A percentile compares a stretch with the other conserved stretches of the same genome.
These are phyloP conservation scores for Bolborhynchus lineola DNA, from an alignment of 2,113 vertebrate species.

Conservation along the genomic window DNA sequence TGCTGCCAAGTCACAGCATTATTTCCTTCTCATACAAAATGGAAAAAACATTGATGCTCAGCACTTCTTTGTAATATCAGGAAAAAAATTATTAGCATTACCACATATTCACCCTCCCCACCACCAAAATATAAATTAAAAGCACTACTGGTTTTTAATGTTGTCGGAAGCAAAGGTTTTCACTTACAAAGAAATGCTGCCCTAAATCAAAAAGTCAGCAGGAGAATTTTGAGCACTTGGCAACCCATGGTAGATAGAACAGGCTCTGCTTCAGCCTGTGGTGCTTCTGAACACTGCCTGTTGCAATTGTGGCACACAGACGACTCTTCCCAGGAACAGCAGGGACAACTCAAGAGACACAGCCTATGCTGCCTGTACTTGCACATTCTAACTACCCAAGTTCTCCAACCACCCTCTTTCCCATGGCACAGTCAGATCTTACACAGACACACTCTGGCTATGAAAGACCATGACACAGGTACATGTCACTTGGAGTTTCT, in stretches of 20 bases:
- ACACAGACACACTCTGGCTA: neutral
- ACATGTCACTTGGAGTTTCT: neutral
- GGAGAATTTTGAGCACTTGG: neutral
- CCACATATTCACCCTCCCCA: neutral
- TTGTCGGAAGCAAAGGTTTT: neutral
- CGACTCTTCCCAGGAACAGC: neutral
- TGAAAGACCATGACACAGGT: neutral
- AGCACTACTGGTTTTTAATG: neutral
- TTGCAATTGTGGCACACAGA: neutral
- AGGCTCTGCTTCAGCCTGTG: neutral
- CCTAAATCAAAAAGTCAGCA: neutral
- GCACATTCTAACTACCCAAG: accelerated
- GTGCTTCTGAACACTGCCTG: neutral
- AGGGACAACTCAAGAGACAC: neutral
- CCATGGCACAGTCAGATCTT: neutral
- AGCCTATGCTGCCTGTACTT: neutral
- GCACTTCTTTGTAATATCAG: neutral
- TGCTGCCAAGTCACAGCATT: neutral
- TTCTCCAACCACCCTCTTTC: too few relatives aligned
- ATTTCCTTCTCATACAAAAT: neutral
- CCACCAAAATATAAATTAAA: neutral
- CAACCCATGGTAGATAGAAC: neutral
- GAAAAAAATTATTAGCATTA: neutral
- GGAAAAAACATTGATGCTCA: neutral
- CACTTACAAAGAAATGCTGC: neutral